phyloP scores from a whole-genome alignment of 2,113 vertebrate genomes.

The Apistogramma diplotaenia region DNA sequence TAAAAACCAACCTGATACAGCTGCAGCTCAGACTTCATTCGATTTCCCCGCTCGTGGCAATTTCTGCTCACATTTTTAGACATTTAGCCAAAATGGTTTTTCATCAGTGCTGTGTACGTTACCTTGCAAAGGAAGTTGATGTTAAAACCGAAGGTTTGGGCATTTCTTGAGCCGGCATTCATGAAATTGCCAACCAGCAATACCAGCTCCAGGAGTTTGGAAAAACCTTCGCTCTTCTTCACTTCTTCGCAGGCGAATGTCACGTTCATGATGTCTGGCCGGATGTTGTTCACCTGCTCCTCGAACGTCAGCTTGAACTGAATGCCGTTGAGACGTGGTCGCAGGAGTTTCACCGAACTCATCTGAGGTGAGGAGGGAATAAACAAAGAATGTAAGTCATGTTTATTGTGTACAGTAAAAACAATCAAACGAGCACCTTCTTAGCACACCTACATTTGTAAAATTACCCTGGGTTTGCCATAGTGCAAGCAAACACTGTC shows the following conservation, averaged over 20 bases:
- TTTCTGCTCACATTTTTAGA: not conserved
- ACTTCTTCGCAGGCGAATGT: constrained; percentile 95
- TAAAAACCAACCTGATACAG: not conserved
- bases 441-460: not conserved
- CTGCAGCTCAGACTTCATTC: not conserved
- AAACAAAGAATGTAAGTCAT: not conserved
- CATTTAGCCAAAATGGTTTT: not conserved
- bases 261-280: constrained; percentile 94
- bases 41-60: not conserved
- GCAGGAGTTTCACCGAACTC: constrained; percentile 93
- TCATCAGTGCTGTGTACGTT: constrained; percentile 3
- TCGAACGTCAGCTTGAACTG: constrained; percentile 94
- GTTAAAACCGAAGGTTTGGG: constrained; percentile 95
- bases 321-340: constrained; percentile 88
- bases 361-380: constrained; percentile 77
- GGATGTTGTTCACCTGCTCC: constrained; percentile 95
- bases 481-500: not conserved
- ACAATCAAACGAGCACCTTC: not conserved
- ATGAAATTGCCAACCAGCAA: constrained; percentile 97
- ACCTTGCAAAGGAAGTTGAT: constrained; percentile 97
- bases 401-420: not conserved
- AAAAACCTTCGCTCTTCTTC: constrained; percentile 93
- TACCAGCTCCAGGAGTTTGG: constrained; percentile 86
- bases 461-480: not conserved
- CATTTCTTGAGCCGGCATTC: constrained; percentile 96